A percentile compares a stretch with the other conserved stretches of the same genome.
These are phyloP conservation scores for Dreissena rostriformis DNA, from an alignment of 1,140 invertebrate genomes.

Conservation along the genomic window DNA sequence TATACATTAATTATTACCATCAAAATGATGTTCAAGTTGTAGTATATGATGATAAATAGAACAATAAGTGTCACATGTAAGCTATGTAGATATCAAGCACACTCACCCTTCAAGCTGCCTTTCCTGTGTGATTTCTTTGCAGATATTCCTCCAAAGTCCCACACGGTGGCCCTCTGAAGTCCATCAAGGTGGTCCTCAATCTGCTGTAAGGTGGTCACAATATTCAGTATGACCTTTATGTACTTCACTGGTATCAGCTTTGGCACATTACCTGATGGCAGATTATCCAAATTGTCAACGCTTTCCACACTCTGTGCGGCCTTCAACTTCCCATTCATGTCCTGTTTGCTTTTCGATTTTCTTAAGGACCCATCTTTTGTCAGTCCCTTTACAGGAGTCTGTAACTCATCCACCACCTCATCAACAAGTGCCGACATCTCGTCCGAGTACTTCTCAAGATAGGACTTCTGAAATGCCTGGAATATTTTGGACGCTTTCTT, in stretches of 20 bases:
- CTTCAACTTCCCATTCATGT: slow-evolving; percentile 24
- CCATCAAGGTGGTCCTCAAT: slow-evolving; percentile 75
- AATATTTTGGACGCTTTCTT: slow-evolving; percentile 68
- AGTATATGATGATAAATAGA: no score
- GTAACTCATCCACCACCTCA: slow-evolving; percentile 75
- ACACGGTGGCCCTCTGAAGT: slow-evolving; percentile 67
- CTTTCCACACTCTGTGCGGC: slow-evolving; percentile 68
- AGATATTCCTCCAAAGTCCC: slow-evolving; percentile 73
- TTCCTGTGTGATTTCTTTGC: slow-evolving; percentile 71
- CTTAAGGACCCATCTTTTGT: slow-evolving; percentile 31
- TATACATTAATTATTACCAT: no score
- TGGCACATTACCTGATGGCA: neutral
- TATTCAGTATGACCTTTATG: slow-evolving; percentile 70
- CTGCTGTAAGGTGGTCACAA: slow-evolving; percentile 69
- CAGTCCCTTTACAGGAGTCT: slow-evolving; percentile 55
- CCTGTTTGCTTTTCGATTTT: slow-evolving; percentile 30
- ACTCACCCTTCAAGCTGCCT: slow-evolving; percentile 75
- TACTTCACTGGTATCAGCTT: slow-evolving; percentile 53
- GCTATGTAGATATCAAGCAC: no score
- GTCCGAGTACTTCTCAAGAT: slow-evolving; percentile 77
- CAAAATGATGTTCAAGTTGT: no score
- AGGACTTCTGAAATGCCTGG: slow-evolving; percentile 74
- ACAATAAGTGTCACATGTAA: no score
- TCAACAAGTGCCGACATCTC: slow-evolving; percentile 77
- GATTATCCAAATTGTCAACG: neutral